Evolutionary conservation across 2,888 invertebrate genomes (phyloP).

Genomic region (Automeris io): DNA sequence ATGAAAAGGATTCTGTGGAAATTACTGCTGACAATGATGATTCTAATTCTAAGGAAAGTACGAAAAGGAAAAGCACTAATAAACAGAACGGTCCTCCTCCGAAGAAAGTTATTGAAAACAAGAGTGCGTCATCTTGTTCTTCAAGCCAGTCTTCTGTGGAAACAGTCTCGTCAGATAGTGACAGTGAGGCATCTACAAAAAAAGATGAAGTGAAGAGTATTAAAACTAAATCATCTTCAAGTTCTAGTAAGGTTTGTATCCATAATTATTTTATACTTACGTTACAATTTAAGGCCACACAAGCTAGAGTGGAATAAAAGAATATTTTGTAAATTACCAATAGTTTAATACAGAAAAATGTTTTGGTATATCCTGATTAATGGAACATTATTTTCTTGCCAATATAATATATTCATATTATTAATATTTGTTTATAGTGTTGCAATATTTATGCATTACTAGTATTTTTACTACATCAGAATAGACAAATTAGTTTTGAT

Average conservation of each 20-base stretch:
- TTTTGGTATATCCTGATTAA: too few relatives aligned
- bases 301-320: too few relatives aligned
- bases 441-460: too few relatives aligned
- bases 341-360: too few relatives aligned
- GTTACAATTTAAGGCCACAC: background rate
- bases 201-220: slow-evolving; percentile 50
- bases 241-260: slow-evolving; percentile 36
- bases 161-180: slow-evolving; percentile 63
- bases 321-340: too few relatives aligned
- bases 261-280: background rate
- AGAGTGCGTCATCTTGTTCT: slow-evolving; percentile 62
- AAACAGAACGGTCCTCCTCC: slow-evolving; percentile 58
- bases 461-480: too few relatives aligned
- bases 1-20: slow-evolving; percentile 45
- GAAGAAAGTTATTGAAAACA: slow-evolving; percentile 54
- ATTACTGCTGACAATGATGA: slow-evolving; percentile 49
- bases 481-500: too few relatives aligned
- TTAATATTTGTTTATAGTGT: too few relatives aligned
- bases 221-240: slow-evolving; percentile 49
- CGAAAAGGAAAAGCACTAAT: slow-evolving; percentile 51
- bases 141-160: slow-evolving; percentile 68
- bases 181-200: slow-evolving; percentile 53
- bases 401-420: too few relatives aligned
- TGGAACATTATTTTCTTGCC: too few relatives aligned
- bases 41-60: slow-evolving; percentile 45